These are phyloP conservation scores for Tympanoctomys barrerae DNA, from an alignment of 2,797 vertebrate species.

Conservation along the genomic window DNA sequence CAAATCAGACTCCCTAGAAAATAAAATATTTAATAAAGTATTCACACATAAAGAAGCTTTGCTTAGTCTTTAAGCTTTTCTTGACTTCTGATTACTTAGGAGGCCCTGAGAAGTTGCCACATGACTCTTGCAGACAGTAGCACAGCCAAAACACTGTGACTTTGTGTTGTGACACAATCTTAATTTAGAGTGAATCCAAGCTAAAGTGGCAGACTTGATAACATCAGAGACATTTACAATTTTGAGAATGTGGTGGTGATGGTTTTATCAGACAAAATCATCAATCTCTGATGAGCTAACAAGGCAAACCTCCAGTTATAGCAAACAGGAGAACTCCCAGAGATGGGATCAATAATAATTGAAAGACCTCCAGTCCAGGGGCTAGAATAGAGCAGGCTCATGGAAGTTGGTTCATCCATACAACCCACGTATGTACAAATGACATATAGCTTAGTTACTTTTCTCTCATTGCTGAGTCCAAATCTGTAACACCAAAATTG, in stretches of 20 bases:
- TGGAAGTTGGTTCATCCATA: not conserved
- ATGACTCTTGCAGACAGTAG: not conserved
- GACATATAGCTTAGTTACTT: not conserved
- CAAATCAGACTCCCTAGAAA: not conserved
- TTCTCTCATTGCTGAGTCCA: not conserved
- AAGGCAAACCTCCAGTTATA: not conserved
- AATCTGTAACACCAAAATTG: not conserved
- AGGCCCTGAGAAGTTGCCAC: too few relatives aligned
- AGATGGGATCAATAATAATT: not conserved
- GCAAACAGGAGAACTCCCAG: not conserved
- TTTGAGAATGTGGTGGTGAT: not conserved
- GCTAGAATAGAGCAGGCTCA: not conserved
- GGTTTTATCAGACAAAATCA: not conserved
- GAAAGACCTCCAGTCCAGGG: not conserved
- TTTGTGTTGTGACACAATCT: not conserved
- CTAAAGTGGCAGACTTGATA: accelerated
- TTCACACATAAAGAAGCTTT: not conserved
- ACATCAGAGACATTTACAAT: not conserved
- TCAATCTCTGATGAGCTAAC: not conserved
- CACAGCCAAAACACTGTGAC: not conserved
- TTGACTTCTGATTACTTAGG: not conserved
- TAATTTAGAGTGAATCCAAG: not conserved
- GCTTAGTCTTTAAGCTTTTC: not conserved
- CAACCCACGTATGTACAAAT: not conserved
- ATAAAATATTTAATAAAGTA: not conserved